A percentile compares a stretch with the other conserved stretches of the same genome.
Conservation (phyloP, 1,140 invertebrate species). For the Panagrolaimus sp. region DNA sequence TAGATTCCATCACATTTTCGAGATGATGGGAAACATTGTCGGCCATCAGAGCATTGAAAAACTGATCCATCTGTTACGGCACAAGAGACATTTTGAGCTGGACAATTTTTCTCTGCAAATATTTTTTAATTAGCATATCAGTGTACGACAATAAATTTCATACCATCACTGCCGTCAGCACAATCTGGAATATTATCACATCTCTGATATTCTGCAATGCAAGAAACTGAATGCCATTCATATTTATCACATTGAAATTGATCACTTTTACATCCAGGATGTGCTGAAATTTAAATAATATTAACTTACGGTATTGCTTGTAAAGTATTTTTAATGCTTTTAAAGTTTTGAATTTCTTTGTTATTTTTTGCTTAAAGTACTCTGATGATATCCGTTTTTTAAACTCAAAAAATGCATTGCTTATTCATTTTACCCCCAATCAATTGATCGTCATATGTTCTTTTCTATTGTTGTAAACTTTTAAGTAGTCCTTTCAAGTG, state of each 20-base stretch:
- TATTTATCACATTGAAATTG: conserved; percentile 57
- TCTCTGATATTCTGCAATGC: conserved; percentile 71
- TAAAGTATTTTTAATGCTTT: too few relatives aligned
- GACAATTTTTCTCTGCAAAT: conserved; percentile 4
- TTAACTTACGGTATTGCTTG: not conserved
- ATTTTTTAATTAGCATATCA: not conserved
- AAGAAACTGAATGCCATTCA: conserved; percentile 68
- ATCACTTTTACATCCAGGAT: conserved; percentile 56
- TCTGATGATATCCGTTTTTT: too few relatives aligned
- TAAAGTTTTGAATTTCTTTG: too few relatives aligned
- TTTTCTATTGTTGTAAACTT: too few relatives aligned
- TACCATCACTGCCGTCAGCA: conserved; percentile 83
- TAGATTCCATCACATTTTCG: conserved; percentile 77
- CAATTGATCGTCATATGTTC: too few relatives aligned
- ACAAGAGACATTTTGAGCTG: conserved; percentile 43
- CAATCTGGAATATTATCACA: conserved; percentile 90
- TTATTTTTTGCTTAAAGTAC: too few relatives aligned
- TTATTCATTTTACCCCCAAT: too few relatives aligned
- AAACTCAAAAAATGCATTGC: too few relatives aligned
- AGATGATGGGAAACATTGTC: conserved; percentile 71
- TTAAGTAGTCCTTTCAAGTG: too few relatives aligned
- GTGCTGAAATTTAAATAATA: conserved; percentile 40
- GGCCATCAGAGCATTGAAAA: conserved; percentile 54
- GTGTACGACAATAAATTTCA: conserved; percentile 76
- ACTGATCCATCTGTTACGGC: conserved; percentile 63